These are phyloP conservation scores for Cryptocephalus primarius DNA, from an alignment of 2,888 invertebrate genomes.

Conservation along the genomic window DNA sequence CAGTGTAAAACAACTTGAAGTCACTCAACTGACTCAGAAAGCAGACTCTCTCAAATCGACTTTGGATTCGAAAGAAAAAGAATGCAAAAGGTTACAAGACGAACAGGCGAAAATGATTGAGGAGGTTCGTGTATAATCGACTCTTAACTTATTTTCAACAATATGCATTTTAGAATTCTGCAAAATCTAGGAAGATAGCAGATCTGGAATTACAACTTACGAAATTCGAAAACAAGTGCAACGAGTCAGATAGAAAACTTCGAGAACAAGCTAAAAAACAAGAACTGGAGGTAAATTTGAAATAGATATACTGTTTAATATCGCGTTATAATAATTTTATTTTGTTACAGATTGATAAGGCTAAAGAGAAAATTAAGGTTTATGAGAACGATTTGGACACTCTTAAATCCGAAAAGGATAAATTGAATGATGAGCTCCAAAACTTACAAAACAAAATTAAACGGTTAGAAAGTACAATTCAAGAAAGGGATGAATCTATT, in stretches of 20 bases:
- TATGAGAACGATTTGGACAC: conserved; percentile 39
- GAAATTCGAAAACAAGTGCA: conserved; percentile 55
- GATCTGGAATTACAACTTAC: conserved; percentile 58
- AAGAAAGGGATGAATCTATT: conserved; percentile 49
- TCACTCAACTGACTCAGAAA: conserved; percentile 47
- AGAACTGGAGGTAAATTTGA: no score
- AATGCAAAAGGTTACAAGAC: conserved; percentile 50
- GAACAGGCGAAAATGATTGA: conserved; percentile 45
- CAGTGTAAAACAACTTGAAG: conserved; percentile 43
- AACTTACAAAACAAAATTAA: conserved; percentile 50
- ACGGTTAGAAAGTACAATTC: conserved; percentile 46
- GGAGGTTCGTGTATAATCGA: conserved; percentile 38
- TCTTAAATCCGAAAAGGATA: conserved; percentile 42
- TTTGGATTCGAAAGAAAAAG: conserved; percentile 53
- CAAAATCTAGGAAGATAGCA: conserved; percentile 48
- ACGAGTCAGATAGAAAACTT: conserved; percentile 47
- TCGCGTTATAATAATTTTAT: neutral
- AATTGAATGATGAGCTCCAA: conserved; percentile 39
- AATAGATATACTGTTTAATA: no score
- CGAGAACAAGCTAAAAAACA: conserved; percentile 41
- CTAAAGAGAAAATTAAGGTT: conserved; percentile 25
- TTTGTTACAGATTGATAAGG: conserved; percentile 30
- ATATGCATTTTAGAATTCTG: conserved; percentile 42
- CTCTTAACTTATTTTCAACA: conserved; percentile 3
- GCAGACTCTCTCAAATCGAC: conserved; percentile 55